Evolutionary conservation across 2,888 invertebrate genomes (phyloP).

Genomic region (Pyrocoelia pectoralis): DNA sequence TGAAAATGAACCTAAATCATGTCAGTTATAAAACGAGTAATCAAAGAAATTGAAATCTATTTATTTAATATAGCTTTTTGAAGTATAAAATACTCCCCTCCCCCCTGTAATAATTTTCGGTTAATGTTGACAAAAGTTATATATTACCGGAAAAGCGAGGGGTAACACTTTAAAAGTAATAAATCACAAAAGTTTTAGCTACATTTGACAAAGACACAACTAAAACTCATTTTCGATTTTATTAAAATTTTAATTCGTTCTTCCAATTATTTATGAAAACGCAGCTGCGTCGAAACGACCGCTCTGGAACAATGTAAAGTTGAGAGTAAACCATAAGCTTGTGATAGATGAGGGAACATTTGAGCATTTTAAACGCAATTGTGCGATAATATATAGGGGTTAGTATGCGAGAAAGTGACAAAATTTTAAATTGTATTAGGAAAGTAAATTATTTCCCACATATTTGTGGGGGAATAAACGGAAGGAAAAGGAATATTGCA

Average conservation of each 20-base stretch:
- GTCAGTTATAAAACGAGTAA: no score
- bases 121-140: no score
- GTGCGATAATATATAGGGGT: conserved; percentile 32
- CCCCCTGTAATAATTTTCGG: no score
- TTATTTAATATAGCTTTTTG: no score
- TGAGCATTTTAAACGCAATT: conserved; percentile 34
- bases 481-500: background rate
- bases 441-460: conserved; percentile 16
- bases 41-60: no score
- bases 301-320: conserved; percentile 22
- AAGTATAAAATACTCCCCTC: no score
- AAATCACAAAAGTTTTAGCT: background rate
- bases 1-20: no score
- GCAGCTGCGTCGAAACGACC: conserved; percentile 17
- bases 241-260: conserved; percentile 22
- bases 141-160: no score
- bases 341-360: conserved; percentile 33
- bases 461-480: conserved; percentile 6
- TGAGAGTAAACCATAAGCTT: conserved; percentile 31
- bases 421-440: conserved; percentile 31
- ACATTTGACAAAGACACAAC: background rate
- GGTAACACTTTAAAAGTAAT: no score
- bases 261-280: conserved; percentile 24
- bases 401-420: conserved; percentile 33
- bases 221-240: background rate